Percentiles rank a stretch among this genome's conserved stretches.
These are phyloP conservation scores for Catostylus mosaicus DNA, from an alignment of 30 jellyfish, hydroid and myxozoan genomes.

Conservation along the genomic window DNA sequence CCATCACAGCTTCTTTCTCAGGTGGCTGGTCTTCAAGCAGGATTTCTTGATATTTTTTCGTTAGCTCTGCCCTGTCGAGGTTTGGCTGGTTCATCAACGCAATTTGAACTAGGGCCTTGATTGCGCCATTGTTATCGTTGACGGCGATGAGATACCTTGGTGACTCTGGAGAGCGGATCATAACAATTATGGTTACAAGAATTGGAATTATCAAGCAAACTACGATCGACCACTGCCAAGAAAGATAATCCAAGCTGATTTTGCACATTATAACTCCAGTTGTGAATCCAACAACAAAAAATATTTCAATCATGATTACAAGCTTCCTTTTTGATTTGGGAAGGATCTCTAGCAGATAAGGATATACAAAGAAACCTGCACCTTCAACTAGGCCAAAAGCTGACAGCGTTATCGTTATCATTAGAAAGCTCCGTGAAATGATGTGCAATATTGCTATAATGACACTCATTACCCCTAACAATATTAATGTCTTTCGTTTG, in stretches of 20 bases:
- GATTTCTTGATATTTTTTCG: neutral
- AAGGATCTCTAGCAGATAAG: neutral
- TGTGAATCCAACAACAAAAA: neutral
- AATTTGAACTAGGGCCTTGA: neutral
- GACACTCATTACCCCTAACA: neutral
- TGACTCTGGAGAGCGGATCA: neutral
- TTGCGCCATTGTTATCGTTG: neutral
- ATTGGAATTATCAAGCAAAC: neutral
- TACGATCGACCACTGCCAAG: neutral
- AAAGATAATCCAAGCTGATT: neutral
- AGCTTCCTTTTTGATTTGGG: neutral
- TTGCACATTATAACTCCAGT: neutral
- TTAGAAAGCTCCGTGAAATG: neutral
- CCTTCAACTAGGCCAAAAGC: neutral
- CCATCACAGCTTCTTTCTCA: neutral
- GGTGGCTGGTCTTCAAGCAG: neutral
- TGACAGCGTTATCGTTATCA: neutral
- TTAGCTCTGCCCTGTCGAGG: neutral
- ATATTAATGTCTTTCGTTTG: neutral
- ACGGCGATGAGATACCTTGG: neutral
- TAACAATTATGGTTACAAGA: neutral
- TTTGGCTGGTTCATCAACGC: neutral
- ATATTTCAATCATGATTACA: neutral
- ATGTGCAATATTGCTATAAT: neutral
- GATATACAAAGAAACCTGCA: neutral